Evolutionary conservation across 2,888 invertebrate genomes (phyloP), one percentile per base, ranked within the genome.

Genomic region (Beris chalybata): DNA sequence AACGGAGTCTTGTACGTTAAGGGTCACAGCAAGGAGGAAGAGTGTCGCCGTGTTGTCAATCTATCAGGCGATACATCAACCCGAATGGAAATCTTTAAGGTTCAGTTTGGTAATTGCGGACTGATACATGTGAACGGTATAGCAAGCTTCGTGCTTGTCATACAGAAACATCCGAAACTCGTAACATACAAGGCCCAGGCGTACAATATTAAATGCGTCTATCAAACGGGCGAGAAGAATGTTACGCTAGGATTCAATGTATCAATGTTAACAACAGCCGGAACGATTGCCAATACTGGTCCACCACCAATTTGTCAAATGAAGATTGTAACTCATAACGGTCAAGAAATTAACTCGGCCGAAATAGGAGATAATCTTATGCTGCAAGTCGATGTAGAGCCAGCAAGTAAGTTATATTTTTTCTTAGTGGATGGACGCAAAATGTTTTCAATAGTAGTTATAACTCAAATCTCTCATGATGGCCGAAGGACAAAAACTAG

Each of bases 131-230:
- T 93, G 6, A 93, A 95, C 78, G 95, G 95, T 59, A 87, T 93
- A 78, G 95, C 95, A 30, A 93, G 92, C 77, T 96, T 95, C 78
- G 92, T 96, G 1, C 84, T 97, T 52, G 95, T 97, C 30, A 93
- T 97, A 77, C 97, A 97, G 78, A 94, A 95, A 82, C 97, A 97
- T 87, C 95, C 95, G 0, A 94, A 94, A 83, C 85, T 97, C 63
- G 91, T 97, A 59, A 97, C 97, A 0, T 93, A 92, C 78, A 92
- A 93, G 76, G 95, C 97, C 5, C 94, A 95, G 79, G 96, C 97
- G 1, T 97, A 96, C 83, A 94, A 96, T 81, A 94, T 97, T 71
- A 93, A 93, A 79, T 97, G 97, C 79, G 90, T 95, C 65, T 97
- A 97, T 79, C 93, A 95, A 79, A 95, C 94, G 0, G 95, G 94